Percentiles rank a stretch among this genome's conserved stretches.
These are phyloP conservation scores for Chaetodon trifasciatus DNA, from an alignment of 2,797 vertebrate genomes.

Conservation along the genomic window DNA sequence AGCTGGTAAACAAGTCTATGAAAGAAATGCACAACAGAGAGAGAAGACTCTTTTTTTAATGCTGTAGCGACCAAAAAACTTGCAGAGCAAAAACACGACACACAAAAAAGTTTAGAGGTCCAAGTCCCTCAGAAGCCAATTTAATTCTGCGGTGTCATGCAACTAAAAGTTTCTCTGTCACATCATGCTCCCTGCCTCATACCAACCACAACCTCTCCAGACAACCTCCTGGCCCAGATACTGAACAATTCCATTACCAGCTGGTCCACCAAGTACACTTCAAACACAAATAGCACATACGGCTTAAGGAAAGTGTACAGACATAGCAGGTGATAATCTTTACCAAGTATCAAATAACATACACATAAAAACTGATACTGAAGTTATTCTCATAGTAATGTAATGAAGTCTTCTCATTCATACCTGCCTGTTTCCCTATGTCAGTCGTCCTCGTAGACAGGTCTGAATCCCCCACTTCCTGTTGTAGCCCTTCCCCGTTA, in stretches of 20 bases:
- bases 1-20: conserved; percentile 10
- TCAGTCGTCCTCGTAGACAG: conserved; percentile 36
- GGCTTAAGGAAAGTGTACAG: conserved; percentile 23
- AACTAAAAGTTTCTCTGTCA: conserved; percentile 50
- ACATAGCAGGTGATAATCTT: conserved; percentile 11
- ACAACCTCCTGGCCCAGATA: conserved; percentile 75
- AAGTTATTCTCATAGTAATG: neutral
- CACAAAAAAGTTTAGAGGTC: conserved; percentile 35
- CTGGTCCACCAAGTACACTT: conserved; percentile 75
- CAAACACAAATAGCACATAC: conserved; percentile 62
- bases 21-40: conserved; percentile 52
- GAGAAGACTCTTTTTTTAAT: conserved; percentile 37
- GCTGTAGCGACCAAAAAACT: conserved; percentile 30
- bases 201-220: conserved; percentile 70
- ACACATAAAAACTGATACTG: neutral
- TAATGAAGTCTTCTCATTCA: conserved; percentile 11
- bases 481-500: conserved; percentile 42
- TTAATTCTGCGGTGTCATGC: conserved; percentile 62
- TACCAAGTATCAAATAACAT: neutral
- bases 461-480: conserved; percentile 60
- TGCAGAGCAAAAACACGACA: conserved; percentile 50
- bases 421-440: conserved; percentile 71
- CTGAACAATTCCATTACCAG: conserved; percentile 71
- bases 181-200: conserved; percentile 68
- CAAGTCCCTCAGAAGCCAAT: conserved; percentile 68